Percentiles rank a stretch among this genome's conserved stretches.
phyloP scores from a whole-genome alignment of 1,140 invertebrate species.

The Leguminivora glycinivorella region DNA sequence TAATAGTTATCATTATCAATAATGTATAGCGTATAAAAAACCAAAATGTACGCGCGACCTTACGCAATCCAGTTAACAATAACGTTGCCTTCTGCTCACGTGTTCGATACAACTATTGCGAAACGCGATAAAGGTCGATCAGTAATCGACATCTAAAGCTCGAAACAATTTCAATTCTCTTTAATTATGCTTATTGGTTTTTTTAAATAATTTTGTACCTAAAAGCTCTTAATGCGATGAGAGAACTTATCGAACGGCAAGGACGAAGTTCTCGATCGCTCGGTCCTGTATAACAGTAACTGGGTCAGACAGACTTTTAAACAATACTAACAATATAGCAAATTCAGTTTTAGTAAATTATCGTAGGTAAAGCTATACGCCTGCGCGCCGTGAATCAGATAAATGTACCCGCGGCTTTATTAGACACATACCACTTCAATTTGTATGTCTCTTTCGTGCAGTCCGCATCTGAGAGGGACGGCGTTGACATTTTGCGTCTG shows the following conservation, averaged over 20 bases:
- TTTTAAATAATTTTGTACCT: constrained; percentile 46
- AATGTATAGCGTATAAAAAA: constrained; percentile 9
- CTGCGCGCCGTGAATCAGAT: constrained; percentile 63
- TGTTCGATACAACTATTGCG: constrained; percentile 13
- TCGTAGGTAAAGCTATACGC: constrained; percentile 5
- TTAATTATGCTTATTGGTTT: constrained; percentile 57
- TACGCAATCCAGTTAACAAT: constrained; percentile 48
- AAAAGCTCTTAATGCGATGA: constrained; percentile 68
- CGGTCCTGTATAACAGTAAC: constrained; percentile 30
- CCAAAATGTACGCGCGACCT: constrained; percentile 54
- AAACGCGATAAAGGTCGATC: constrained; percentile 52
- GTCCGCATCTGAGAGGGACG: constrained; percentile 7
- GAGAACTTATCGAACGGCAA: constrained; percentile 64
- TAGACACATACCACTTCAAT: constrained; percentile 44
- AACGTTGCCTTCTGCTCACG: constrained; percentile 22
- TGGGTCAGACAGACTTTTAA: constrained; percentile 23
- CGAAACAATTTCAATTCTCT: constrained; percentile 50
- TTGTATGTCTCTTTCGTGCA: neutral
- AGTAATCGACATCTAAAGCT: constrained; percentile 48
- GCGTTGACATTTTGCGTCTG: constrained; percentile 9
- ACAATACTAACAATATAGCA: constrained; percentile 15
- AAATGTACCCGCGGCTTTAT: constrained; percentile 54
- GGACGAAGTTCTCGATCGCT: constrained; percentile 45
- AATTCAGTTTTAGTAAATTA: constrained; percentile 24
- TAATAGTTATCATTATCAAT: constrained; percentile 15